Conservation (phyloP, 2,888 invertebrate genomes). For the Drosophila mulleri region DNA sequence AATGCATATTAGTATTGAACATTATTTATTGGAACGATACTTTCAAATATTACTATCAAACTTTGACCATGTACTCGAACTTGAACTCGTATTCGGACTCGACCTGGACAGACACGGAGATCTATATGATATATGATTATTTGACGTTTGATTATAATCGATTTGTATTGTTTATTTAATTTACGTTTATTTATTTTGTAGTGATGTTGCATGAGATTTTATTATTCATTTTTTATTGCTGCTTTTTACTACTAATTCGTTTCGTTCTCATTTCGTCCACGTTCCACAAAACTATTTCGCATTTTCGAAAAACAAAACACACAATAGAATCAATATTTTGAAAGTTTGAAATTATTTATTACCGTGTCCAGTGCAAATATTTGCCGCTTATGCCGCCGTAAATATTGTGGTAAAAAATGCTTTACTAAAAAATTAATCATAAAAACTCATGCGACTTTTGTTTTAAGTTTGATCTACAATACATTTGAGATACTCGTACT, state of each 20-base stretch:
- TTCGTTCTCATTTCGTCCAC: slow-evolving; percentile 45
- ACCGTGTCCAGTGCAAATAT: slow-evolving; percentile 33
- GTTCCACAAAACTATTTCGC: slow-evolving; percentile 41
- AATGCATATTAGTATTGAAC: slow-evolving; percentile 43
- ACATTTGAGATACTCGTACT: slow-evolving; percentile 57
- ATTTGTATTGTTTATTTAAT: slow-evolving; percentile 56
- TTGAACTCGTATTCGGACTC: slow-evolving; percentile 15
- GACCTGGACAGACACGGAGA: slow-evolving; percentile 26
- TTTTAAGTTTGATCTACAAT: slow-evolving; percentile 74
- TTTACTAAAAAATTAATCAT: slow-evolving; percentile 85
- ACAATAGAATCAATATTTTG: slow-evolving; percentile 38
- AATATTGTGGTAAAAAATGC: slow-evolving; percentile 72
- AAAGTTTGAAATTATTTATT: not conserved
- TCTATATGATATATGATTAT: slow-evolving; percentile 11
- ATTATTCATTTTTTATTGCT: slow-evolving; percentile 84
- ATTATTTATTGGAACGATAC: slow-evolving; percentile 49
- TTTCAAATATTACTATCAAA: slow-evolving; percentile 38
- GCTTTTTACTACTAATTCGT: slow-evolving; percentile 82
- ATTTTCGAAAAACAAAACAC: slow-evolving; percentile 21
- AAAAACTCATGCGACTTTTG: slow-evolving; percentile 85
- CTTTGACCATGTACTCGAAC: slow-evolving; percentile 44
- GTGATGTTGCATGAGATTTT: slow-evolving; percentile 85
- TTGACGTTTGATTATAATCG: slow-evolving; percentile 47
- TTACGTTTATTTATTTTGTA: slow-evolving; percentile 74
- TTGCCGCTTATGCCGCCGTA: slow-evolving; percentile 61